These are phyloP conservation scores for Oostethus manadensis DNA, from an alignment of 2,113 vertebrate species.

Conservation along the genomic window DNA sequence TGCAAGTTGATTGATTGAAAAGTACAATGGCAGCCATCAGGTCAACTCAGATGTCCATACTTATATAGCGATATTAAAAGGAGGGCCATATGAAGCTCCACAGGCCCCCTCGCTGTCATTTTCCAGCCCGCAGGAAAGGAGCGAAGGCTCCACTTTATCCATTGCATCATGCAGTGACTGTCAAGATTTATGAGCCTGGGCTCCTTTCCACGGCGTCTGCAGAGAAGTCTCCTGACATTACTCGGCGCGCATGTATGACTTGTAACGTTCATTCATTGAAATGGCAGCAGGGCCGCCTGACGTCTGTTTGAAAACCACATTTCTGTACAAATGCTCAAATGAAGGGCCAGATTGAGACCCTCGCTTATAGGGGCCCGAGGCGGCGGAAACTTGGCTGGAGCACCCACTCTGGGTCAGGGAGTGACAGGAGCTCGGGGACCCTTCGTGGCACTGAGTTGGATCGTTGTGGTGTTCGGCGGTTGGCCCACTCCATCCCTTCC, in stretches of 20 bases:
- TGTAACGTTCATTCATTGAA: slow-evolving; percentile 36
- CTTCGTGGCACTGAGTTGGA: slow-evolving; percentile 22
- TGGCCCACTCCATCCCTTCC: slow-evolving; percentile 29
- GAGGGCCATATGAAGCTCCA: slow-evolving; percentile 10
- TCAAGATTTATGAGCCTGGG: slow-evolving; percentile 29
- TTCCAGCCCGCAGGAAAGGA: slow-evolving; percentile 26
- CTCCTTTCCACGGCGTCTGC: slow-evolving; percentile 30
- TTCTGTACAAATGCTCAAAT: slow-evolving; percentile 10
- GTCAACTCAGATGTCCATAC: neutral
- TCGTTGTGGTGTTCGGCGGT: slow-evolving; percentile 22
- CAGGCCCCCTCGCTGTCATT: slow-evolving; percentile 9
- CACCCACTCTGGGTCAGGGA: slow-evolving; percentile 12
- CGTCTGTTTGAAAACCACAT: slow-evolving; percentile 25
- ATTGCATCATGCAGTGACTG: slow-evolving; percentile 37
- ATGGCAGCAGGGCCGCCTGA: slow-evolving; percentile 26
- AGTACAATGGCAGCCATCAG: neutral
- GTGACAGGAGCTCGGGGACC: slow-evolving; percentile 27
- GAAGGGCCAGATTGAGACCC: slow-evolving; percentile 18
- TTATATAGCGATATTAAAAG: slow-evolving; percentile 6
- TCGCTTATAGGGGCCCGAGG: slow-evolving; percentile 7
- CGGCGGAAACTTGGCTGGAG: slow-evolving; percentile 48
- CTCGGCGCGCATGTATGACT: slow-evolving; percentile 20
- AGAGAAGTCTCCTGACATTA: slow-evolving; percentile 21
- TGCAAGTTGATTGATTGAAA: neutral
- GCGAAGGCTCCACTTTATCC: slow-evolving; percentile 22